Conservation (phyloP, 2,113 vertebrate genomes). For the Vulpes vulpes region DNA sequence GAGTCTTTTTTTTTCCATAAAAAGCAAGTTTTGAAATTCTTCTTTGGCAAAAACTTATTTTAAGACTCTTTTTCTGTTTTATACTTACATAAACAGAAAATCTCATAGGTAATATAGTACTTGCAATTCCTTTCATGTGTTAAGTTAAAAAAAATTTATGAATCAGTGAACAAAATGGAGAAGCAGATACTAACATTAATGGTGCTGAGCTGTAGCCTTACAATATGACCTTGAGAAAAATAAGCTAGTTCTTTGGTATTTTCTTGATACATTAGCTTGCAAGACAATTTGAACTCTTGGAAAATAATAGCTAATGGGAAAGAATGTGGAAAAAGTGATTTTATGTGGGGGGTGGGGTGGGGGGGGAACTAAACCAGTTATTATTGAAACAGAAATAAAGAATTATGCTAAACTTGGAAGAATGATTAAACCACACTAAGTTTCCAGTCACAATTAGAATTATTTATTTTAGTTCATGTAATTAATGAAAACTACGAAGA, state of each 20-base stretch:
- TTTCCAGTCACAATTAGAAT: conserved; percentile 7
- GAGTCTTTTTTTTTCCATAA: not conserved
- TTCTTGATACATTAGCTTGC: not conserved
- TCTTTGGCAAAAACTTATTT: not conserved
- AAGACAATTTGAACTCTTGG: not conserved
- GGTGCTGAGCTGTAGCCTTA: not conserved
- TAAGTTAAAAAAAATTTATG: not conserved
- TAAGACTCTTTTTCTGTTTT: not conserved
- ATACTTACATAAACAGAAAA: not conserved
- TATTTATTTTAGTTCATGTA: not conserved
- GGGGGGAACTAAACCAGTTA: not conserved
- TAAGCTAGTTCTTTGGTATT: not conserved
- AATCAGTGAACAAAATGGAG: not conserved
- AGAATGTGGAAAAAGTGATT: not conserved
- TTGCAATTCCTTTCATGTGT: not conserved
- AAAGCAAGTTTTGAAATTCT: not conserved
- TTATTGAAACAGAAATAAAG: conserved; percentile 4
- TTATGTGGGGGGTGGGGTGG: not conserved
- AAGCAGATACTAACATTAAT: not conserved
- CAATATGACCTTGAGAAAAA: conserved; percentile 10
- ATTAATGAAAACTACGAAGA: not conserved
- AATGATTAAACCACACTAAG: not conserved
- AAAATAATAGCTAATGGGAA: not conserved
- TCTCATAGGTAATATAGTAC: not conserved
- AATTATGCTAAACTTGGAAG: not conserved